Evolutionary conservation across 1,140 invertebrate genomes (phyloP).

Genomic region (Spodoptera frugiperda): DNA sequence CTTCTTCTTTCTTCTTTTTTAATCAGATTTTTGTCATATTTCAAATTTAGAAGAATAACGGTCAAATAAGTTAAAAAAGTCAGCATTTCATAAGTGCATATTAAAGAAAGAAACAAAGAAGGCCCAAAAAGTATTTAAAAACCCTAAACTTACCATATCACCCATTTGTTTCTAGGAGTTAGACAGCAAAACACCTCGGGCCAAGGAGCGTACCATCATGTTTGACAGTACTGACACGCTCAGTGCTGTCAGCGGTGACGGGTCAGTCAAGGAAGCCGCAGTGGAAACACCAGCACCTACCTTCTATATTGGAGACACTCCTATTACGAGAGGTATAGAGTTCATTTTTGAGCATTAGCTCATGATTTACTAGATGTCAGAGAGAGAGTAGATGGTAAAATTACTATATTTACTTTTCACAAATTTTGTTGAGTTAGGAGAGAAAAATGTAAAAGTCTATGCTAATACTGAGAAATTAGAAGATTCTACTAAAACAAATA

Average conservation of each 20-base stretch:
- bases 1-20: no score
- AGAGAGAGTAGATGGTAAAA: neutral
- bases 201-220: slow-evolving; percentile 84
- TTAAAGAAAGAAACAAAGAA: neutral
- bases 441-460: no score
- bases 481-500: no score
- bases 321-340: slow-evolving; percentile 75
- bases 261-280: slow-evolving; percentile 76
- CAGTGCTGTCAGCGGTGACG: slow-evolving; percentile 79
- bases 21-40: no score
- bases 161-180: slow-evolving; percentile 68
- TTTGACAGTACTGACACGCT: slow-evolving; percentile 84
- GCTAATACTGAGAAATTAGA: no score
- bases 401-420: no score
- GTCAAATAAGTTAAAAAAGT: no score
- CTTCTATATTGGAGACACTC: slow-evolving; percentile 85
- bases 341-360: neutral
- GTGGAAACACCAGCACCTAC: slow-evolving; percentile 78
- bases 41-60: no score
- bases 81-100: no score
- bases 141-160: neutral
- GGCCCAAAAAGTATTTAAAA: neutral
- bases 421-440: no score
- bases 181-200: slow-evolving; percentile 72
- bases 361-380: neutral